These are phyloP conservation scores for Taenaris catops DNA, from an alignment of 2,888 invertebrate genomes.

Conservation along the genomic window DNA sequence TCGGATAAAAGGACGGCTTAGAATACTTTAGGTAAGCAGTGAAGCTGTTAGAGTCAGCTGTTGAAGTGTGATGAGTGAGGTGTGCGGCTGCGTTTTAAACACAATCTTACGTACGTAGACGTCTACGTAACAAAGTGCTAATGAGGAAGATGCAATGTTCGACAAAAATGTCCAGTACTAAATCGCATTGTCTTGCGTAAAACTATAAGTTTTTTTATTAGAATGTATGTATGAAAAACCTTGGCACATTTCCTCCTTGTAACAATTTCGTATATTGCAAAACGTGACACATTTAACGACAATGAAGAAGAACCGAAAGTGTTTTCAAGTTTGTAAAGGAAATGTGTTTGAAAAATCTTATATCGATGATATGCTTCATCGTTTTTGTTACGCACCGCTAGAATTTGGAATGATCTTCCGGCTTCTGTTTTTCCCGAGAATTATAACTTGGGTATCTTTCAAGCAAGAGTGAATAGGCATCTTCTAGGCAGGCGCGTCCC, in stretches of 20 bases:
- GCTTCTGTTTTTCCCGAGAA: too few relatives aligned
- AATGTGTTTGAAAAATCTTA: too few relatives aligned
- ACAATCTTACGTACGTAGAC: conserved; percentile 17
- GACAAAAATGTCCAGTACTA: conserved; percentile 38
- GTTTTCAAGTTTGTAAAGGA: too few relatives aligned
- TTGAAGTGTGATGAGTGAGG: conserved; percentile 38
- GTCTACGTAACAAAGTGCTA: conserved; percentile 55
- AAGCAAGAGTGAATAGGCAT: too few relatives aligned
- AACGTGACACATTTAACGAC: too few relatives aligned
- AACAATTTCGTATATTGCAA: background rate
- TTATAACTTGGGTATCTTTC: too few relatives aligned
- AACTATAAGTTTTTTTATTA: conserved; percentile 21
- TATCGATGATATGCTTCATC: too few relatives aligned
- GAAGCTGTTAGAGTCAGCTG: conserved; percentile 33
- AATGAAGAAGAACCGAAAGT: too few relatives aligned
- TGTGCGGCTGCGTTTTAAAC: conserved; percentile 41
- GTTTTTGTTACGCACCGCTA: too few relatives aligned
- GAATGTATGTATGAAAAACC: conserved; percentile 22
- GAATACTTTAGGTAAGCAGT: conserved; percentile 28
- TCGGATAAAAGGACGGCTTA: conserved; percentile 27
- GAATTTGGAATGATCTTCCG: too few relatives aligned
- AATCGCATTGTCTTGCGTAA: conserved; percentile 26
- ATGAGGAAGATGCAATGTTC: conserved; percentile 45
- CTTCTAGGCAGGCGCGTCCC: too few relatives aligned
- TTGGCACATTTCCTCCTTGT: conserved; percentile 24